phyloP scores from a whole-genome alignment of 2,113 vertebrate species.

The Dermatemys mawii region DNA sequence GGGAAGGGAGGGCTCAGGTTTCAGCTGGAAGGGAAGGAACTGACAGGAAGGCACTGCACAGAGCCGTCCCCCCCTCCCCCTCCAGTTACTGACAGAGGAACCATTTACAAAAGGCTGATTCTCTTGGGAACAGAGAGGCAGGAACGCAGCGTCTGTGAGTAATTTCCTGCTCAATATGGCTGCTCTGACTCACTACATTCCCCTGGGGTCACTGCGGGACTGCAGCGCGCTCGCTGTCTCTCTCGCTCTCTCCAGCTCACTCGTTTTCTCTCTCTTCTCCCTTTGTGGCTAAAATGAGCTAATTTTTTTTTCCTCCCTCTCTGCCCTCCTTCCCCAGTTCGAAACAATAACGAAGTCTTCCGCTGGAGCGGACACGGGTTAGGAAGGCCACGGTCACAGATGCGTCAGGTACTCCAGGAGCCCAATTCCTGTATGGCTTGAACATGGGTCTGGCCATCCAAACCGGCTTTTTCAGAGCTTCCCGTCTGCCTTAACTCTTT shows the following conservation, averaged over 20 bases:
- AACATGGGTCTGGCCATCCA: rapidly evolving
- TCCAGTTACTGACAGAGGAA: slow-evolving; percentile 85
- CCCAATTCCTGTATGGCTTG: rapidly evolving
- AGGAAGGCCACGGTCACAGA: rapidly evolving
- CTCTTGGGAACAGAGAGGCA: slow-evolving; percentile 85
- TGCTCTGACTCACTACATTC: slow-evolving; percentile 93
- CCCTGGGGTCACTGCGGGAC: slow-evolving; percentile 84
- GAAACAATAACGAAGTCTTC: slow-evolving; percentile 4
- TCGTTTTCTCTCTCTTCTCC: slow-evolving; percentile 71
- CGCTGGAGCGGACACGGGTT: rapidly evolving
- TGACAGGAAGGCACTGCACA: slow-evolving; percentile 85
- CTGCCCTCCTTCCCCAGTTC: slow-evolving; percentile 50
- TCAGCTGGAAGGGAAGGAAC: slow-evolving; percentile 85
- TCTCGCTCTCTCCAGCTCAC: slow-evolving; percentile 76
- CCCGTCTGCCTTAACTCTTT: neutral
- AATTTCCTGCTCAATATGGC: slow-evolving; percentile 99
- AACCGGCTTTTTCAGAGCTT: neutral
- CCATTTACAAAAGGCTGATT: slow-evolving; percentile 90
- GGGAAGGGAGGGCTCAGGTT: slow-evolving; percentile 82
- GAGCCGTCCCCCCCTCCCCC: slow-evolving; percentile 72
- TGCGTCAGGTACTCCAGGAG: neutral
- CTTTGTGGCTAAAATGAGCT: slow-evolving; percentile 76
- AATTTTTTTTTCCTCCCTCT: slow-evolving; percentile 43
- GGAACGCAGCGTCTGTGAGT: slow-evolving; percentile 92
- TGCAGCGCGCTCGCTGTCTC: slow-evolving; percentile 70